Evolutionary conservation across 2,888 invertebrate genomes (phyloP).

Genomic region (Limnephilus lunatus): DNA sequence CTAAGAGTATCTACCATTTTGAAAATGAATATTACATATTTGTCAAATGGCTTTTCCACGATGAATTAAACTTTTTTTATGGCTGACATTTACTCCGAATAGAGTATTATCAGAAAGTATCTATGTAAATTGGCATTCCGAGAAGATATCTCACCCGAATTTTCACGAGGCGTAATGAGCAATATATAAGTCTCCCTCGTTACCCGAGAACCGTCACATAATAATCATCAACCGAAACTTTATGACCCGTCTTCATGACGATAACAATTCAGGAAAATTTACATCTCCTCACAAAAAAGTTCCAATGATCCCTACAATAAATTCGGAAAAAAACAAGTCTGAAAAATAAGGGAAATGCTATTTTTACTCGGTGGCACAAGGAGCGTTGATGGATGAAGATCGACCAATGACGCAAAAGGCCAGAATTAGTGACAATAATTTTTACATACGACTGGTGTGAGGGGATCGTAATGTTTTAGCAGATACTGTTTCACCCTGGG

Average conservation of each 20-base stretch:
- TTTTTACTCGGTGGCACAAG: neutral
- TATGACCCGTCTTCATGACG: neutral
- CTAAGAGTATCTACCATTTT: no score
- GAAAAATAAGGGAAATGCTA: neutral
- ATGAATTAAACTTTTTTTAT: neutral
- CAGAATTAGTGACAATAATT: slow-evolving; percentile 30
- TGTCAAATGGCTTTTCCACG: neutral
- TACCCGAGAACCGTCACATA: slow-evolving; percentile 13
- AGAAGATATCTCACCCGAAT: neutral
- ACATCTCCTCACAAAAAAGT: neutral
- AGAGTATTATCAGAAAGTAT: neutral
- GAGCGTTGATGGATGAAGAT: neutral
- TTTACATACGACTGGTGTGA: slow-evolving; percentile 23
- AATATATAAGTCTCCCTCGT: slow-evolving; percentile 32
- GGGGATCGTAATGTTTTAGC: slow-evolving; percentile 35
- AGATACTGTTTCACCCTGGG: slow-evolving; percentile 8
- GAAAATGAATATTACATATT: no score
- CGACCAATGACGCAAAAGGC: slow-evolving; percentile 25
- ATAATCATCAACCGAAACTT: slow-evolving; percentile 38
- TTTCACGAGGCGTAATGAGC: neutral
- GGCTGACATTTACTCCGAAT: neutral
- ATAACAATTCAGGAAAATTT: neutral
- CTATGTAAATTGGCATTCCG: neutral
- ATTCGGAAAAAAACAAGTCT: neutral
- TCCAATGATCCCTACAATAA: neutral